These are phyloP conservation scores for Alcedo quadribrachys DNA, from an alignment of 2,797 vertebrate species.

Conservation along the genomic window DNA sequence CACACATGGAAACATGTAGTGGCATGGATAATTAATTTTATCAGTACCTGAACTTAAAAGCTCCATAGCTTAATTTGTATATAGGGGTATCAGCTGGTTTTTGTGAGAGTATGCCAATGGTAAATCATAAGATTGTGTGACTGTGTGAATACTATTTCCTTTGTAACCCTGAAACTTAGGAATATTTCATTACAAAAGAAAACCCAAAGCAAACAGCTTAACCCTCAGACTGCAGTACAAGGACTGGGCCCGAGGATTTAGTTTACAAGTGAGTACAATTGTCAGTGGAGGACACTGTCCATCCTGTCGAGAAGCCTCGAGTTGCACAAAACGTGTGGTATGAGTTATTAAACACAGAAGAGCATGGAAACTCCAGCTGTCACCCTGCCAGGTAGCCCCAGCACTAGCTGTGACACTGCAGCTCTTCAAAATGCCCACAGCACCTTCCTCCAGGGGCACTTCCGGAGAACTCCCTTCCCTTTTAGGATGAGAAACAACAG, in stretches of 20 bases:
- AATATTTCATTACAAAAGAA: not conserved
- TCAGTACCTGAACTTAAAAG: not conserved
- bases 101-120: not conserved
- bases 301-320: not conserved
- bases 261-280: not conserved
- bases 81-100: not conserved
- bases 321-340: not conserved
- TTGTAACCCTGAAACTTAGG: not conserved
- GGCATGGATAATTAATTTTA: not conserved
- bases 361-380: accelerated
- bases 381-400: not conserved
- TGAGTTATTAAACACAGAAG: not conserved
- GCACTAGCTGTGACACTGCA: not conserved
- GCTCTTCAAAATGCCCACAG: not conserved
- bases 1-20: not conserved
- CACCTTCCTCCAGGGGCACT: not conserved
- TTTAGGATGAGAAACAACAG: not conserved
- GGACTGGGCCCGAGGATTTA: not conserved
- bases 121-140: not conserved
- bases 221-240: not conserved
- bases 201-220: not conserved
- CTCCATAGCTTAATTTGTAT: not conserved
- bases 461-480: not conserved
- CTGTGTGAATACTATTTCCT: not conserved
- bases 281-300: not conserved